Conservation (phyloP, 2,888 invertebrate species). For the Strigamia maritima region DNA sequence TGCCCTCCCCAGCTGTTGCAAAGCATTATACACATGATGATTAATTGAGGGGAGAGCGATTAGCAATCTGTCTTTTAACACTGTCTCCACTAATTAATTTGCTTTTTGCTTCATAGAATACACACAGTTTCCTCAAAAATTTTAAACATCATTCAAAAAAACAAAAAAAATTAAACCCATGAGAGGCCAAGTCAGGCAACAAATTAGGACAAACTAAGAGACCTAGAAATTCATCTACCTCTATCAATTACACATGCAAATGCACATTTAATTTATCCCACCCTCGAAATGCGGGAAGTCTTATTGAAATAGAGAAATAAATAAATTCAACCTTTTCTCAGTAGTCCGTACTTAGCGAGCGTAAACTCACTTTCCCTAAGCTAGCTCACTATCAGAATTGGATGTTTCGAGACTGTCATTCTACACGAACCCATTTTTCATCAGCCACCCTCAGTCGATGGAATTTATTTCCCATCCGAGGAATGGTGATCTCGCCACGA, state of each 20-base stretch:
- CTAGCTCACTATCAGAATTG: neutral
- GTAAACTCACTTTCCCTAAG: neutral
- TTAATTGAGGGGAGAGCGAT: constrained; percentile 38
- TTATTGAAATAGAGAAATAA: neutral
- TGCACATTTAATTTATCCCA: neutral
- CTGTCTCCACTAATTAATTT: constrained; percentile 38
- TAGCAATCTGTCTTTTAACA: constrained; percentile 40
- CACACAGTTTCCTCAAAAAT: neutral
- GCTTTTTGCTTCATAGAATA: constrained; percentile 1
- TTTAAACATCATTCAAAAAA: neutral
- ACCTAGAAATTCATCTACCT: neutral
- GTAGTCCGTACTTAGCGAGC: neutral
- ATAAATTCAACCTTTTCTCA: too few relatives aligned
- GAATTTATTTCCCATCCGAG: constrained; percentile 4
- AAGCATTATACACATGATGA: constrained; percentile 37
- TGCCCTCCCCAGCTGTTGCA: constrained; percentile 38
- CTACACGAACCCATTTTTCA: neutral
- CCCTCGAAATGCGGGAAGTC: neutral
- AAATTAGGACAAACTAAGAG: neutral
- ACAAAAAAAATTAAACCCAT: neutral
- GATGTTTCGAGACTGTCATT: neutral
- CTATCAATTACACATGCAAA: neutral
- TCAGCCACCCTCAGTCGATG: neutral
- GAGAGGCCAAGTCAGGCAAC: neutral
- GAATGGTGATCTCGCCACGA: neutral